A percentile compares a stretch with the other conserved stretches of the same genome.
phyloP scores from a whole-genome alignment of 1,140 invertebrate genomes.

The Brachionus calyciflorus region DNA sequence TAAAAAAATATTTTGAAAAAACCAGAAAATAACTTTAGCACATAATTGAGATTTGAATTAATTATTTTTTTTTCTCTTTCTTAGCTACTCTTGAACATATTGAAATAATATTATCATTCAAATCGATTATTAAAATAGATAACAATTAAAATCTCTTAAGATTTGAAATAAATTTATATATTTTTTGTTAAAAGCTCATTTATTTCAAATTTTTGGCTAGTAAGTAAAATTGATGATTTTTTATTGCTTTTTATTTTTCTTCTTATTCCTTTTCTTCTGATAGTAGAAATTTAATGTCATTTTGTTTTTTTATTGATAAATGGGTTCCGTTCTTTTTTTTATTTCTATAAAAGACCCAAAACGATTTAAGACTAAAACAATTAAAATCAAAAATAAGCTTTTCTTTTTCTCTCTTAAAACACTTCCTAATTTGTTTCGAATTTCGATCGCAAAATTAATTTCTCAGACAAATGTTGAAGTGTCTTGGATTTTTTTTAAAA shows the following conservation, averaged over 20 bases:
- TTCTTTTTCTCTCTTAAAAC: not conserved
- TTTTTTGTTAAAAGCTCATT: not conserved
- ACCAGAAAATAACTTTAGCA: not conserved
- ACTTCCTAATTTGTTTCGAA: not conserved
- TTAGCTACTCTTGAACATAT: constrained; percentile 1
- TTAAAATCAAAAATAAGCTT: constrained; percentile 17
- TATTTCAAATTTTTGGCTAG: constrained; percentile 6
- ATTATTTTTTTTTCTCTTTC: constrained; percentile 17
- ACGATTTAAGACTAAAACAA: constrained; percentile 32
- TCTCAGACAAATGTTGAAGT: too few relatives aligned
- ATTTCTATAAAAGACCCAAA: not conserved
- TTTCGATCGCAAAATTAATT: too few relatives aligned
- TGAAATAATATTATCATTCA: constrained; percentile 43
- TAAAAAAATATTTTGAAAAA: constrained; percentile 34
- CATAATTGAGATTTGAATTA: constrained; percentile 44
- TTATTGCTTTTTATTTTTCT: too few relatives aligned
- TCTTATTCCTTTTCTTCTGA: not conserved
- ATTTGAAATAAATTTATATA: constrained; percentile 7
- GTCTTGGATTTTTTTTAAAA: too few relatives aligned
- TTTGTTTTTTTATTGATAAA: not conserved
- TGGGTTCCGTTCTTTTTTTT: not conserved
- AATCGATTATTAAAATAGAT: constrained; percentile 38
- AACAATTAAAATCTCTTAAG: constrained; percentile 22
- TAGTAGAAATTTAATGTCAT: not conserved
- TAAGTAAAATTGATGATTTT: constrained; percentile 34